Conservation (phyloP, 2,113 vertebrate genomes). For the Alces alces region DNA sequence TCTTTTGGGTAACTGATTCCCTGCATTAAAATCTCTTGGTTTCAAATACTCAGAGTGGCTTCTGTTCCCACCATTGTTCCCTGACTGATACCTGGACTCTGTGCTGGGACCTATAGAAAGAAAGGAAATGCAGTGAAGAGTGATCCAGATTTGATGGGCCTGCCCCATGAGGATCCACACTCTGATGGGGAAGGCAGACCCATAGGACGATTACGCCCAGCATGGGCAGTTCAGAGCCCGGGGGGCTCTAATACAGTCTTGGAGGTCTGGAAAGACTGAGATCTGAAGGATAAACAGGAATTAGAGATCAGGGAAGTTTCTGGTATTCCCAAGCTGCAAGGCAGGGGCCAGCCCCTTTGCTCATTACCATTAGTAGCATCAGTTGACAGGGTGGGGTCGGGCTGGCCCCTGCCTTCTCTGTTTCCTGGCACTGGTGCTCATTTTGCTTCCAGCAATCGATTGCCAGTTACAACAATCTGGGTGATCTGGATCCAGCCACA, state of each 20-base stretch:
- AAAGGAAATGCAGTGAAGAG: neutral
- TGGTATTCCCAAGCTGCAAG: neutral
- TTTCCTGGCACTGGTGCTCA: neutral
- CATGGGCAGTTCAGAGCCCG: accelerated
- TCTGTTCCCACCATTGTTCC: neutral
- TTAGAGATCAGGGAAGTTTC: neutral
- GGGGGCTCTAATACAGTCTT: neutral
- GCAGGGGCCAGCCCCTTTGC: neutral
- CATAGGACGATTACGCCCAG: accelerated
- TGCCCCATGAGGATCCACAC: accelerated
- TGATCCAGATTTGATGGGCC: accelerated
- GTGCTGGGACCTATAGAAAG: neutral
- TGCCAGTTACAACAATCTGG: neutral
- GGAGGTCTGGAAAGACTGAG: neutral
- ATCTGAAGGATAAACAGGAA: too few relatives aligned
- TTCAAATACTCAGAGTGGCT: neutral
- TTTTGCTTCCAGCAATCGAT: neutral
- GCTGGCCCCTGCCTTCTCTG: neutral
- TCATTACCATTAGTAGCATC: too few relatives aligned
- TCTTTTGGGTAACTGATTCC: neutral
- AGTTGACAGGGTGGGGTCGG: neutral
- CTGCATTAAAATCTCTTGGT: neutral
- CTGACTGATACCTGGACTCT: neutral
- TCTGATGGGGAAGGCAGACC: neutral
- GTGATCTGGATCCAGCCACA: neutral